phyloP scores from a whole-genome alignment of 2,888 invertebrate genomes.

The Bhutanitis thaidina region DNA sequence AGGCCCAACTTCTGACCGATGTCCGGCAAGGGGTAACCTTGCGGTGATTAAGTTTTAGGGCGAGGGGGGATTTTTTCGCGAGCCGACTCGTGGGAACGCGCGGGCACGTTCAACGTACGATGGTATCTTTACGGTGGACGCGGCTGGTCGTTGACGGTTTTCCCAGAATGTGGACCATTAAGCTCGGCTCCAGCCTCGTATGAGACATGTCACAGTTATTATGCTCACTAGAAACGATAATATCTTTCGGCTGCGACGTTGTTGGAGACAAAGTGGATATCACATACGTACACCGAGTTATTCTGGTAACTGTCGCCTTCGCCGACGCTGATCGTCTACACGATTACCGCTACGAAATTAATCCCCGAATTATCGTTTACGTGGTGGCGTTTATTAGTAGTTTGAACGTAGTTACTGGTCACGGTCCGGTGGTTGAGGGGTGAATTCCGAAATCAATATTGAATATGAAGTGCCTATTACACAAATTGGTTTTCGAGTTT shows the following conservation, averaged over 20 bases:
- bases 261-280: conserved; percentile 47
- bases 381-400: neutral
- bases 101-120: conserved; percentile 42
- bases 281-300: conserved; percentile 37
- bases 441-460: too few relatives aligned
- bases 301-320: conserved; percentile 34
- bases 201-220: conserved; percentile 77
- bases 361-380: conserved; percentile 24
- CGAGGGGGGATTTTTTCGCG: conserved; percentile 47
- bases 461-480: too few relatives aligned
- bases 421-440: too few relatives aligned
- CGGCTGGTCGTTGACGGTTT: conserved; percentile 50
- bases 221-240: conserved; percentile 73
- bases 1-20: conserved; percentile 63
- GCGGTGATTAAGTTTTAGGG: conserved; percentile 3
- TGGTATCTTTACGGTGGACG: conserved; percentile 66
- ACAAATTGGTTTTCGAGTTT: too few relatives aligned
- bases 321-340: conserved; percentile 50
- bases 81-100: conserved; percentile 63
- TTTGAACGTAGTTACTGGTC: neutral
- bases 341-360: conserved; percentile 42
- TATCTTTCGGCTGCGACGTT: conserved; percentile 66
- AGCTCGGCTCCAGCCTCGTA: conserved; percentile 57
- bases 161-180: conserved; percentile 74
- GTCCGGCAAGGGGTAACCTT: conserved; percentile 49